These are phyloP conservation scores for Eupithecia subumbrata DNA, from an alignment of 2,888 invertebrate genomes.

Conservation along the genomic window DNA sequence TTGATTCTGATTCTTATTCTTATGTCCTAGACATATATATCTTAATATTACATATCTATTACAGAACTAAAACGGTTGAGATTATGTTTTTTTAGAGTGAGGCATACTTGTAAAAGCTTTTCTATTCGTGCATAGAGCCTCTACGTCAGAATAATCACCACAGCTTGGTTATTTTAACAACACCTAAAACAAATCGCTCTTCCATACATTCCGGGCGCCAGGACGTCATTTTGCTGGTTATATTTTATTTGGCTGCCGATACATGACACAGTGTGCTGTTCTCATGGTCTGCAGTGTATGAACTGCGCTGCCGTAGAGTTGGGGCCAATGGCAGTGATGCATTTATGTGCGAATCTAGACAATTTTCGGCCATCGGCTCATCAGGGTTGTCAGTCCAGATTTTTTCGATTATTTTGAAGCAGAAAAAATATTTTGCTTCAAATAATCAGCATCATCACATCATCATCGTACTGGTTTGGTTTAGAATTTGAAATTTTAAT, in stretches of 20 bases:
- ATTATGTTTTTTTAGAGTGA: background rate
- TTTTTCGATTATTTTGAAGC: background rate
- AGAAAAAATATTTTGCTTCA: background rate
- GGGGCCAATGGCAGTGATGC: slow-evolving; percentile 54
- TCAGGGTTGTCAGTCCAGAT: background rate
- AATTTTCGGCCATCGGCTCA: slow-evolving; percentile 3
- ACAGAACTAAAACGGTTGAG: background rate
- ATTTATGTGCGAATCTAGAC: slow-evolving; percentile 32
- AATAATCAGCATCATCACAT: background rate
- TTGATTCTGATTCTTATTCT: too few relatives aligned
- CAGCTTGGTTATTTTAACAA: background rate
- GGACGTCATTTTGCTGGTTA: background rate
- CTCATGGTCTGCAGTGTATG: slow-evolving; percentile 54
- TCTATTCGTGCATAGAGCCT: background rate
- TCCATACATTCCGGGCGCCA: background rate
- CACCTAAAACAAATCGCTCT: background rate
- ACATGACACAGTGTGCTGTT: slow-evolving; percentile 14
- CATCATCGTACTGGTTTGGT: background rate
- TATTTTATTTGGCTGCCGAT: background rate
- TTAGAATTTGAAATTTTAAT: too few relatives aligned
- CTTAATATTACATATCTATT: too few relatives aligned
- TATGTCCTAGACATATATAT: too few relatives aligned
- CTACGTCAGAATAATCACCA: background rate
- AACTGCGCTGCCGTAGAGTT: slow-evolving; percentile 64
- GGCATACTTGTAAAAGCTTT: background rate